Conservation (phyloP, 2,888 invertebrate genomes). For the Tinea semifulvella region DNA sequence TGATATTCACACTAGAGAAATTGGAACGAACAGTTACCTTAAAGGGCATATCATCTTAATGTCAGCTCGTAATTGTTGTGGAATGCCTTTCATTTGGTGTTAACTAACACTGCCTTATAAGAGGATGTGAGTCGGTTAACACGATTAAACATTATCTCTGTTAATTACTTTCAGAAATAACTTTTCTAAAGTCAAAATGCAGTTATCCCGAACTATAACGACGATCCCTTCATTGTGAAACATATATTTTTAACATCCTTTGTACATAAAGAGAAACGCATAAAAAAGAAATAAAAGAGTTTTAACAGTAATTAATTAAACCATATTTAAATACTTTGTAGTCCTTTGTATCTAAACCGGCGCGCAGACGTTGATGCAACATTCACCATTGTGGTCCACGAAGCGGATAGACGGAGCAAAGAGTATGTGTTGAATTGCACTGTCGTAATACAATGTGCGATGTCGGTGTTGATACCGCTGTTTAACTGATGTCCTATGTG, state of each 20-base stretch:
- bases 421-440: conserved; percentile 41
- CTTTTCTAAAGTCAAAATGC: not conserved
- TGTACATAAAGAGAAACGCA: too few relatives aligned
- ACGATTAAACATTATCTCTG: conserved; percentile 5
- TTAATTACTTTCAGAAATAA: not conserved
- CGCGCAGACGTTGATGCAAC: conserved; percentile 27
- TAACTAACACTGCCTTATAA: not conserved
- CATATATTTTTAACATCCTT: not conserved
- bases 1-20: too few relatives aligned
- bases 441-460: conserved; percentile 38
- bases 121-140: conserved; percentile 4
- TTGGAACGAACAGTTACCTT: not conserved
- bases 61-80: conserved; percentile 7
- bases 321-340: not conserved
- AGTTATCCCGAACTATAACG: not conserved
- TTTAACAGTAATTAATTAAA: conserved; percentile 5
- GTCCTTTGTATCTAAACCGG: conserved; percentile 13
- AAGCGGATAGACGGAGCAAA: conserved; percentile 30
- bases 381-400: conserved; percentile 25
- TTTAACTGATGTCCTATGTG: not conserved
- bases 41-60: not conserved
- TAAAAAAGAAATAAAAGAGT: conserved; percentile 4
- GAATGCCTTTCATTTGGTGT: conserved; percentile 6
- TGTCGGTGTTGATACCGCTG: conserved; percentile 20
- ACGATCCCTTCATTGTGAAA: not conserved